A percentile compares a stretch with the other conserved stretches of the same genome.
These are phyloP conservation scores for Chiroxiphia lanceolata DNA, from an alignment of 2,797 vertebrate species.

Conservation along the genomic window DNA sequence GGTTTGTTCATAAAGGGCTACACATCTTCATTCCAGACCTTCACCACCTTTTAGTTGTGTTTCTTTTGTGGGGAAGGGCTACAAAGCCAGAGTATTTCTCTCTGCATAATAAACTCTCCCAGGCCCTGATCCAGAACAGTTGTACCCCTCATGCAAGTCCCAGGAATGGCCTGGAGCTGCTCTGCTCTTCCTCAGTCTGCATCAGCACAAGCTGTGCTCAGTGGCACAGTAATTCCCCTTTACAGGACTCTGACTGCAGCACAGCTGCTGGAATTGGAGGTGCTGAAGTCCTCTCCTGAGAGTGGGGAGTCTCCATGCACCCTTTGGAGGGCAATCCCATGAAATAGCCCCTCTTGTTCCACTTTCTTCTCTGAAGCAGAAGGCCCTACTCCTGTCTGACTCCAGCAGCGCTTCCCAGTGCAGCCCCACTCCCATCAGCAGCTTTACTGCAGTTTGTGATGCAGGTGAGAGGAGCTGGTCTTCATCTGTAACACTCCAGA, in stretches of 20 bases:
- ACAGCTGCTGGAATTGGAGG: neutral
- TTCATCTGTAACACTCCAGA: neutral
- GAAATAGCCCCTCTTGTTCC: neutral
- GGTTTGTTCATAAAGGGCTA: conserved; percentile 52
- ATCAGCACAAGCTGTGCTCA: neutral
- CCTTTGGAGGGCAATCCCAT: neutral
- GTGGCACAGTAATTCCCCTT: neutral
- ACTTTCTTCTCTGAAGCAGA: neutral
- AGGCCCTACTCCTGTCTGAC: neutral
- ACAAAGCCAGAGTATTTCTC: neutral
- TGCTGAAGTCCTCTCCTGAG: neutral
- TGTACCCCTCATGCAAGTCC: neutral
- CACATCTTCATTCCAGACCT: conserved; percentile 18
- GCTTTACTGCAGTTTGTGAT: neutral
- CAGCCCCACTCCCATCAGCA: neutral
- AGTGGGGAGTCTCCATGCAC: neutral
- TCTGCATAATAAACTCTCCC: neutral
- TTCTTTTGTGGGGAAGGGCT: neutral
- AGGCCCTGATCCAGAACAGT: neutral
- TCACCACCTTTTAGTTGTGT: neutral
- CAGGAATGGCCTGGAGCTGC: neutral
- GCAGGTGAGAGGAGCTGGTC: neutral
- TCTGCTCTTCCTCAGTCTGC: neutral
- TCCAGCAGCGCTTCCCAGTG: neutral
- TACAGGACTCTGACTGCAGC: neutral